These are phyloP conservation scores for Neosilurus hyrtlii DNA, from an alignment of 2,797 vertebrate genomes.

Conservation along the genomic window DNA sequence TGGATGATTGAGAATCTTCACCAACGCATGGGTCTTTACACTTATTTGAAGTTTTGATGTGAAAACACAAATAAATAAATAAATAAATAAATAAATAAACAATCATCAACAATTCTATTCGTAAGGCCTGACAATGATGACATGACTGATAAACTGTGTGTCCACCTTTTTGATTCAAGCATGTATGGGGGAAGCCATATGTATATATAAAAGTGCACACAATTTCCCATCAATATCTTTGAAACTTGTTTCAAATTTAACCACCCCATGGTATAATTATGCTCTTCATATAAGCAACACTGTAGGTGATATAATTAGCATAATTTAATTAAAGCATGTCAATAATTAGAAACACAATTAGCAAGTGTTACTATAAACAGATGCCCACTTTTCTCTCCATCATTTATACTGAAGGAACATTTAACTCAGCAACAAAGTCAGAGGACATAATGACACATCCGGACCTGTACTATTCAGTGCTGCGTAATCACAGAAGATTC, in stretches of 20 bases:
- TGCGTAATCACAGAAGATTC: neutral
- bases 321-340: constrained; percentile 36
- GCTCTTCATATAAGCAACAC: constrained; percentile 33
- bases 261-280: constrained; percentile 22
- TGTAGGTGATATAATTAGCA: constrained; percentile 42
- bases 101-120: too few species aligned
- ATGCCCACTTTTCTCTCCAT: constrained; percentile 6
- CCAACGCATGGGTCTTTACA: too few species aligned
- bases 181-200: too few species aligned
- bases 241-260: constrained; percentile 13
- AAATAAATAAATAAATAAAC: too few species aligned
- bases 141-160: too few species aligned
- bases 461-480: constrained; percentile 17
- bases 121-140: too few species aligned
- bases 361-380: constrained; percentile 35
- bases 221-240: constrained; percentile 27
- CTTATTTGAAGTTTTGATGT: too few species aligned
- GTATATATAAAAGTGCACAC: neutral
- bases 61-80: too few species aligned
- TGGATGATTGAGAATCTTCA: too few species aligned
- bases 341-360: constrained; percentile 45
- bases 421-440: constrained; percentile 20
- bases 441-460: constrained; percentile 22
- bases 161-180: too few species aligned
- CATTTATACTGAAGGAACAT: constrained; percentile 9